A percentile compares a stretch with the other conserved stretches of the same genome.
Evolutionary conservation across 2,113 vertebrate genomes (phyloP).

Genomic region (mouse (Mus musculus)): DNA sequence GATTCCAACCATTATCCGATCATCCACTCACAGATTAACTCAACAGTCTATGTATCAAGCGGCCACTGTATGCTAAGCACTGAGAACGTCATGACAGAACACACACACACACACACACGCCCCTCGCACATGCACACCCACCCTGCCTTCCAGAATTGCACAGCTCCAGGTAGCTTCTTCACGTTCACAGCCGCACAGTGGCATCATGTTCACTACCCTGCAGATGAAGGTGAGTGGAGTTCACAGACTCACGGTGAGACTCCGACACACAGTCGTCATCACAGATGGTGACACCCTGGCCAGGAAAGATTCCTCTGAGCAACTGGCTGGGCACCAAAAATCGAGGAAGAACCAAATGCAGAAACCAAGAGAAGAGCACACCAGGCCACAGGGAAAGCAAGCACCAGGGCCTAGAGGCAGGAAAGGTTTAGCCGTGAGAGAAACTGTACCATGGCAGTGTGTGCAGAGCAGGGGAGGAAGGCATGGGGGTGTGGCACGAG

Average conservation of each 20-base stretch:
- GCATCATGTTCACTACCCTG: not conserved
- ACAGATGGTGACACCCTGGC: not conserved
- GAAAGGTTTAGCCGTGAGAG: not conserved
- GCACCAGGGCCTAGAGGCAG: not conserved
- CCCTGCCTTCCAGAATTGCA: not conserved
- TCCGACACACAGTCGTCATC: not conserved
- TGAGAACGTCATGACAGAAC: not conserved
- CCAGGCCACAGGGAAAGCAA: not conserved
- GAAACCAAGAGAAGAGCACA: not conserved
- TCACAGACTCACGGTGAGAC: not conserved
- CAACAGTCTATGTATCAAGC: not conserved
- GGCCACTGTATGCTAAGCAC: accelerated
- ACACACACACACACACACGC: not conserved
- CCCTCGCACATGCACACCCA: not conserved
- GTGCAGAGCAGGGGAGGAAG: not conserved
- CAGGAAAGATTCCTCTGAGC: not conserved
- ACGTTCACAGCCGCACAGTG: not conserved
- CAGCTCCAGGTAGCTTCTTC: not conserved
- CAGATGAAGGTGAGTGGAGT: not conserved
- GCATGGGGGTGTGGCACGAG: not conserved
- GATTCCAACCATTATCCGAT: not conserved
- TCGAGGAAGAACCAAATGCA: not conserved
- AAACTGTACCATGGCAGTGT: not conserved
- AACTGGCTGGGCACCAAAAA: not conserved
- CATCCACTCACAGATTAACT: not conserved